These are phyloP conservation scores for Aproaerema taeniolella DNA, from an alignment of 2,888 invertebrate genomes.

Conservation along the genomic window DNA sequence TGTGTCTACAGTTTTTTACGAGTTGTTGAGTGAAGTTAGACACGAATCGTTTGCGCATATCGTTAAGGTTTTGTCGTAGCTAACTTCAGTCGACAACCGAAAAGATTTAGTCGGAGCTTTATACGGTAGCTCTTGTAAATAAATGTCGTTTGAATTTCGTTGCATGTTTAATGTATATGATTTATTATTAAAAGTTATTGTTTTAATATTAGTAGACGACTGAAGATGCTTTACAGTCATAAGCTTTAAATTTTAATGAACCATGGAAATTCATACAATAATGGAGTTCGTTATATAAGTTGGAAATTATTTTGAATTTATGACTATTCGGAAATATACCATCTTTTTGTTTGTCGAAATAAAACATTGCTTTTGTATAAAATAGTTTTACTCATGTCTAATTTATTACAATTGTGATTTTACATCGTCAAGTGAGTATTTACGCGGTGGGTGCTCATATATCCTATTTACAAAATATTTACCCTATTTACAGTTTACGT, in stretches of 20 bases:
- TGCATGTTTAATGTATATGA: conserved; percentile 10
- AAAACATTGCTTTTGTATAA: conserved; percentile 3
- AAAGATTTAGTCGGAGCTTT: too few relatives aligned
- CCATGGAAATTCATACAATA: not conserved
- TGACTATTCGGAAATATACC: conserved; percentile 2
- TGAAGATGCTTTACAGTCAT: not conserved
- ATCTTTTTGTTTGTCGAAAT: conserved; percentile 6
- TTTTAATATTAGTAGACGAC: conserved; percentile 9
- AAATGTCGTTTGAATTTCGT: conserved; percentile 16
- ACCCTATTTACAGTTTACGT: too few relatives aligned
- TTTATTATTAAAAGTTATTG: conserved; percentile 12
- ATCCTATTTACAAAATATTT: conserved; percentile 10
- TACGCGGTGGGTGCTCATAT: conserved; percentile 31
- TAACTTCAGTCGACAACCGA: too few relatives aligned
- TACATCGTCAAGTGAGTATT: conserved; percentile 27
- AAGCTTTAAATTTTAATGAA: conserved; percentile 8
- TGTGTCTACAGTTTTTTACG: too few relatives aligned
- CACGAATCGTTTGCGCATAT: too few relatives aligned
- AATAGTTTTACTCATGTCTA: conserved; percentile 7
- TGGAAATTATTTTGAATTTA: too few relatives aligned
- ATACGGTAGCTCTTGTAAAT: conserved; percentile 24
- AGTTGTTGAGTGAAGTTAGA: too few relatives aligned
- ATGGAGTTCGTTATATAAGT: too few relatives aligned
- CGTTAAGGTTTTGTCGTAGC: too few relatives aligned
- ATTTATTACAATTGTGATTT: too few relatives aligned